Base-by-base conservation (phyloP, 1,140 invertebrate genomes). In the Drosophila cardini region DNA sequence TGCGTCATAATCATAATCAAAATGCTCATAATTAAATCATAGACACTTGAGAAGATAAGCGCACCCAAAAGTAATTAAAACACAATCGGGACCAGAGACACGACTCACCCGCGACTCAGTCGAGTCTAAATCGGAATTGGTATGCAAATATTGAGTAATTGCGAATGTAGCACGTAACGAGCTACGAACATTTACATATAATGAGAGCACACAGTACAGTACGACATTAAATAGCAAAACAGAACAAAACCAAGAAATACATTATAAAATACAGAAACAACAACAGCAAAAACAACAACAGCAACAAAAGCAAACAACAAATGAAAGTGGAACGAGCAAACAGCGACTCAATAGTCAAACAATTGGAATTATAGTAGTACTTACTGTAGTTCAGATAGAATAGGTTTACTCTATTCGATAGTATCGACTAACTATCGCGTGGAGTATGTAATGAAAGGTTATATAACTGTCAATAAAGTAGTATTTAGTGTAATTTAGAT, bases 11-110 rank as follows among this genome's bases (percentile, higher is more conserved):
- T 62, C 30, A 56, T 30, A 42, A 73, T 78, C 78, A 72, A 63
- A 69, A 61, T 60, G 50, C 48, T 72, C 75, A 48, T 79, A 82
- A 86, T 86, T 86, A 86, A 86, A 87, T 87, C 82, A 76, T 62
- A 56, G 62, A 71, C 67, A 75, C 48, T 55, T 30, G 26, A 26
- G 21, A 58, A 75, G 75, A 75, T 75, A 78, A 75, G 65, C 52
- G 56, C 72, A 50, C 72, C 65, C 63, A 68, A 60, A 53, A 40
- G 64, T 74, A 74, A 74, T 74, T 74, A 69, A 74, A 74, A 55
- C 50, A 74, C 43, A 69, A 74, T 50, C 50, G 43, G 55, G 53
- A 42, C 61, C 60, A 15, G n/a, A 65, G 69, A 40, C 43, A 7
- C 38, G 30, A 55, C 26, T 72, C 53, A 26, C 46, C 46, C 11